phyloP scores from a whole-genome alignment of 37 sponge, comb jelly and placozoan species.

The Cladorhizidae sp. region DNA sequence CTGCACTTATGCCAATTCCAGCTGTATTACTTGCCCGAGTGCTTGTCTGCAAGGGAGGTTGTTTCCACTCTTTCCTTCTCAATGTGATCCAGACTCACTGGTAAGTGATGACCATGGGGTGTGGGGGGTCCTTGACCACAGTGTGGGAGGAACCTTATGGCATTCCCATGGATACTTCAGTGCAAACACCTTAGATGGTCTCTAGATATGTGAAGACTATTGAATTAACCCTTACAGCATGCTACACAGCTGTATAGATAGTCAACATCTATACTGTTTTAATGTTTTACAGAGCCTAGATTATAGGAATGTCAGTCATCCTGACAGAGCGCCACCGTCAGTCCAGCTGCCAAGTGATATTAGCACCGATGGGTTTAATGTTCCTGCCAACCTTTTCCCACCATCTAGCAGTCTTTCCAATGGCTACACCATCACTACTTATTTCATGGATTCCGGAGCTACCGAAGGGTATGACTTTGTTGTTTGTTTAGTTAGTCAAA shows the following conservation, averaged over 20 bases:
- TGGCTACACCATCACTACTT: conserved; percentile 5
- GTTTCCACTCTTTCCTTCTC: conserved; percentile 6
- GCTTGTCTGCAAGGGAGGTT: background rate
- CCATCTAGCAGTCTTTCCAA: background rate
- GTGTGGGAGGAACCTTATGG: no score
- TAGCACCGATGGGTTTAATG: background rate
- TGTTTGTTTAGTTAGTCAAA: no score
- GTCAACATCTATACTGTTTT: no score
- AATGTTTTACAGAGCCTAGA: background rate
- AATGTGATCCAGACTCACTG: conserved; percentile 23
- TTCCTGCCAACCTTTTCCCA: background rate
- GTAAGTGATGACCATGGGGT: background rate
- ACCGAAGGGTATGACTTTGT: conserved; percentile 9
- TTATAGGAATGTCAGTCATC: background rate
- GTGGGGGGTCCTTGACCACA: no score
- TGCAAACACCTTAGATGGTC: no score
- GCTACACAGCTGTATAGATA: no score
- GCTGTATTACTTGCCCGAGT: conserved; percentile 10
- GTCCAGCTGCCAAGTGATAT: background rate
- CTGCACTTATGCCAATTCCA: conserved; percentile 46
- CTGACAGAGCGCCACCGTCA: conserved; percentile 25
- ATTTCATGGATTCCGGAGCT: background rate
- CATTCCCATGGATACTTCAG: no score
- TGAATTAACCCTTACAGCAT: no score
- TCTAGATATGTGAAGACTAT: no score